Evolutionary conservation across 2,797 vertebrate genomes (phyloP), one percentile per base, ranked within the genome.

Genomic region (Phyllotis vaccarum): DNA sequence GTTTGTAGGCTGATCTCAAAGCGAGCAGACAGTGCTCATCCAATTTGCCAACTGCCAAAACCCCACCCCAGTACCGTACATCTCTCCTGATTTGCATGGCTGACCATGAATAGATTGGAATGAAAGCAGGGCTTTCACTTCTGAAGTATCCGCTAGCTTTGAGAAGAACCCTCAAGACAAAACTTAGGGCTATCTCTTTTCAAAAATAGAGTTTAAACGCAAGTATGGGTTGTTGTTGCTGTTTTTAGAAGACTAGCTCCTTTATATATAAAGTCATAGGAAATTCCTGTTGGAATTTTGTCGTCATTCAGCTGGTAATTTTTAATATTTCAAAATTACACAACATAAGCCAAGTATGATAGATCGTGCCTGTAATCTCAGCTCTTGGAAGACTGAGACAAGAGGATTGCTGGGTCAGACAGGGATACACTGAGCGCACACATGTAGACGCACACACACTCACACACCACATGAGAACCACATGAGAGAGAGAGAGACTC

Each of bases 1-100:
- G n/a, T 93, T 89, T 95, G 64, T 93, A 91, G 75, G 93, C 95
- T 92, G 80, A 93, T 95, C 91, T 89, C 87, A 92, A 79, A 95
- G 82, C n/a, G 0, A 19, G 2, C 16, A 86, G 40, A 95, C 82
- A 29, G 2, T 24, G 2, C 14, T 66, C 40, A 82, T 89, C 9
- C 10, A 87, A 17, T 91, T 78, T 56, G 74, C 68, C 31, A 24
- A 52, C 75, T 89, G 89, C 64, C 76, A 90, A 96, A 91, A 43
- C 37, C n/a, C 54, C 58, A 85, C 5, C 16, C 85, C 40, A 66
- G 60, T 31, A 78, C 60, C 58, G 64, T 56, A 87, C 43, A 89
- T 89, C 81, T 74, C 34, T 75, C 43, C 46, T 75, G 43, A 87
- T 95, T 93, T 96, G 31, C 80, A 75, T 40, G 37, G 62, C 60